Conservation (phyloP, 2,888 invertebrate species). For the Trissolcus brochymenae region DNA sequence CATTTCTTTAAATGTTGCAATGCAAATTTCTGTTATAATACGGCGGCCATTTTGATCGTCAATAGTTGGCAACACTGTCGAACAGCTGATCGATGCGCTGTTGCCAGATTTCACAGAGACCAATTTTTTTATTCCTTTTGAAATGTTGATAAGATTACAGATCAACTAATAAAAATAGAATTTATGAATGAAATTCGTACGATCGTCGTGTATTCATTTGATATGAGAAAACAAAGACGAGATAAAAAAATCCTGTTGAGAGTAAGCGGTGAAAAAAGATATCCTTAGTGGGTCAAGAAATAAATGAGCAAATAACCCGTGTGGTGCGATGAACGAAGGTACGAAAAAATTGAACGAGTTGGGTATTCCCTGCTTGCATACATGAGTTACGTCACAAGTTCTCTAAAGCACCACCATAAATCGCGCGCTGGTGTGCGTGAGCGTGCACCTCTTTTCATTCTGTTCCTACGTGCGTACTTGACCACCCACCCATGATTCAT, state of each 20-base stretch:
- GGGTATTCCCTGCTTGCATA: conserved; percentile 51
- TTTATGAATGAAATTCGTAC: too few relatives aligned
- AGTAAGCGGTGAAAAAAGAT: conserved; percentile 28
- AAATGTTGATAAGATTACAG: too few relatives aligned
- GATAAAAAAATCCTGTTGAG: conserved; percentile 15
- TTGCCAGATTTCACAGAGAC: too few relatives aligned
- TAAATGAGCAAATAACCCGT: conserved; percentile 44
- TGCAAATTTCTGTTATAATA: too few relatives aligned
- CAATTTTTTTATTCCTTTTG: too few relatives aligned
- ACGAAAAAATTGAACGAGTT: conserved; percentile 41
- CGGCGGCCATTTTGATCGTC: too few relatives aligned
- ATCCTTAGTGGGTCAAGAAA: conserved; percentile 54
- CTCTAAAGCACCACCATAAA: conserved; percentile 49
- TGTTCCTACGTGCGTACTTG: conserved; percentile 52
- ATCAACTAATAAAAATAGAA: too few relatives aligned
- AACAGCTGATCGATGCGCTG: too few relatives aligned
- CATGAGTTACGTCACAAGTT: conserved; percentile 48
- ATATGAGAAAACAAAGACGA: too few relatives aligned
- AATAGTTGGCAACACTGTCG: too few relatives aligned
- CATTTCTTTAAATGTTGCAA: too few relatives aligned
- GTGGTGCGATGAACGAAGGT: conserved; percentile 28
- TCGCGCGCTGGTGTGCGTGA: conserved; percentile 39
- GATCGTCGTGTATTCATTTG: too few relatives aligned
- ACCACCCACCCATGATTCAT: conserved; percentile 47
- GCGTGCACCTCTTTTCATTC: conserved; percentile 45